phyloP scores from a whole-genome alignment of 2,797 vertebrate genomes.

The Melanitta fusca region DNA sequence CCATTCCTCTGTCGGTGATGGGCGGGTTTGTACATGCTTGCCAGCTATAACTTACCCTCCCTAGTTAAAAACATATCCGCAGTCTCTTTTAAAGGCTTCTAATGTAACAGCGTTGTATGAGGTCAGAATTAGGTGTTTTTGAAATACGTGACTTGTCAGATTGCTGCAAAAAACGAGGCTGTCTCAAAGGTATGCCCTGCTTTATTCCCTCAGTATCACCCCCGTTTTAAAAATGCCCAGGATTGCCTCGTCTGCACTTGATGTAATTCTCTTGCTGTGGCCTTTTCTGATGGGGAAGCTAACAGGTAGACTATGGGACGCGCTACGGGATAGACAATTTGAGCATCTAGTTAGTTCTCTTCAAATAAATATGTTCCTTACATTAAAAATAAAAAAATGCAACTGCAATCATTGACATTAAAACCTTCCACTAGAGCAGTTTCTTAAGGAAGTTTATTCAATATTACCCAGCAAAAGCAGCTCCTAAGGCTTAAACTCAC shows the following conservation, averaged over 20 bases:
- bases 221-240: rapidly evolving
- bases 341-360: rapidly evolving
- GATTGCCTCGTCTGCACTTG: rapidly evolving
- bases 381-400: not conserved
- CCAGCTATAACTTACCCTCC: not conserved
- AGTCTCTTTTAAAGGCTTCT: not conserved
- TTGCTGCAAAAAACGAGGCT: not conserved
- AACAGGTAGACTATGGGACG: rapidly evolving
- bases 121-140: not conserved
- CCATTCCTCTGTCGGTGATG: not conserved
- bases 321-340: rapidly evolving
- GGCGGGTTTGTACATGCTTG: not conserved
- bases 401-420: not conserved
- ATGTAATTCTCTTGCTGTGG: not conserved
- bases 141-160: rapidly evolving
- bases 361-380: not conserved
- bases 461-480: not conserved
- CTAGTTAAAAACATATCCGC: not conserved
- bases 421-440: not conserved
- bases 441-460: not conserved
- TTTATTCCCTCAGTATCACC: not conserved
- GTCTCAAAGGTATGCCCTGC: not conserved
- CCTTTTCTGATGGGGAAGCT: not conserved
- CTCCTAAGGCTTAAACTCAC: not conserved
- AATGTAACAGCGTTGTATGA: rapidly evolving